These are phyloP conservation scores for Herminia tarsipennalis DNA, from an alignment of 2,888 invertebrate genomes.

Conservation along the genomic window DNA sequence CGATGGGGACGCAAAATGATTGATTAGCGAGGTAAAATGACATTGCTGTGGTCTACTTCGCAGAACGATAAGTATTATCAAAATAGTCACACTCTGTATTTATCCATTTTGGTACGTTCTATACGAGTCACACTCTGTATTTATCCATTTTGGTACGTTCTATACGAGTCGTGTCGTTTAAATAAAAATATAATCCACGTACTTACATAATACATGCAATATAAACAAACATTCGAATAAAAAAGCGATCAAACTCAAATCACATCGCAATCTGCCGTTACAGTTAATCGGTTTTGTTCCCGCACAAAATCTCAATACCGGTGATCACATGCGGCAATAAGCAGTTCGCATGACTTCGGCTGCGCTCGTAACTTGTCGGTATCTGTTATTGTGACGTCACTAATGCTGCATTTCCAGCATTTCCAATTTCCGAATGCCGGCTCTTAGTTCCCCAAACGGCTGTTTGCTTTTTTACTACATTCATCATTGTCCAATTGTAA, in stretches of 20 bases:
- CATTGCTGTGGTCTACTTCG: too few relatives aligned
- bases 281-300: constrained; percentile 49
- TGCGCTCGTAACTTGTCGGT: constrained; percentile 71
- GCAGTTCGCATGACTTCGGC: constrained; percentile 52
- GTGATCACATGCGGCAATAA: constrained; percentile 32
- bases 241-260: constrained; percentile 43
- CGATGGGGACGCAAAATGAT: too few relatives aligned
- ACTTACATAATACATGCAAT: constrained; percentile 16
- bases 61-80: too few relatives aligned
- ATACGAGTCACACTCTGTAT: too few relatives aligned
- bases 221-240: constrained; percentile 34
- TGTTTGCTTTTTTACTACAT: constrained; percentile 75
- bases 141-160: too few relatives aligned
- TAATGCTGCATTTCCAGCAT: constrained; percentile 77
- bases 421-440: constrained; percentile 79
- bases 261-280: constrained; percentile 42
- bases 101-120: too few relatives aligned
- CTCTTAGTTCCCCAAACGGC: constrained; percentile 46
- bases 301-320: constrained; percentile 38
- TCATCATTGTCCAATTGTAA: constrained; percentile 77
- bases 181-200: constrained; percentile 6
- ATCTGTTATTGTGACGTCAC: constrained; percentile 58
- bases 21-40: too few relatives aligned
- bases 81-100: too few relatives aligned
- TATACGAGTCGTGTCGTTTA: too few relatives aligned